These are phyloP conservation scores for Pseudeuparius sepicola DNA, from an alignment of 2,888 invertebrate genomes.

Conservation along the genomic window DNA sequence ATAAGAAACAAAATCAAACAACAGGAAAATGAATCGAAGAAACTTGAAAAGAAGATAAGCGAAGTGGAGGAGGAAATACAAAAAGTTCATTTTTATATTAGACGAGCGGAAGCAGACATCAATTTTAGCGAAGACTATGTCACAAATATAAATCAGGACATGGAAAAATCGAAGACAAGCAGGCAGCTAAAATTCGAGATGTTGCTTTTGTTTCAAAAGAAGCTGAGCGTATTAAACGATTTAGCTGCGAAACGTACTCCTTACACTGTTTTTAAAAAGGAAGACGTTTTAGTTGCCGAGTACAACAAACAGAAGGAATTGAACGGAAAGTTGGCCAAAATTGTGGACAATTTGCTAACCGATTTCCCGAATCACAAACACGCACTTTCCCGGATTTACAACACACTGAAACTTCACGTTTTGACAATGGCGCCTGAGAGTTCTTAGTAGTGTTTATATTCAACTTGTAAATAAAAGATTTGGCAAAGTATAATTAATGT, in stretches of 20 bases:
- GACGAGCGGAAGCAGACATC: conserved; percentile 12
- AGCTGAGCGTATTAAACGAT: conserved; percentile 49
- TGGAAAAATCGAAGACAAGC: conserved; percentile 36
- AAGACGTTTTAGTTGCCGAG: conserved; percentile 44
- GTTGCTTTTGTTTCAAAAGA: conserved; percentile 59
- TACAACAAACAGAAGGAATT: conserved; percentile 47
- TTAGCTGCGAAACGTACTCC: conserved; percentile 39
- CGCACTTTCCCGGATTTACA: conserved; percentile 39
- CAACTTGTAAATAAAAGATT: too few relatives aligned
- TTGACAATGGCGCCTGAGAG: conserved; percentile 12
- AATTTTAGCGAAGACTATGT: conserved; percentile 14
- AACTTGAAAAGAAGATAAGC: conserved; percentile 14
- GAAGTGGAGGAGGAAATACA: conserved; percentile 11
- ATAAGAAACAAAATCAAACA: conserved; percentile 48
- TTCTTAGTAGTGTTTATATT: too few relatives aligned
- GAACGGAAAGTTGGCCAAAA: conserved; percentile 47
- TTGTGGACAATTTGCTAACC: conserved; percentile 46
- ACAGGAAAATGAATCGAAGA: conserved; percentile 35
- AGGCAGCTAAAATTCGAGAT: conserved; percentile 44
- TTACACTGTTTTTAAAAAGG: conserved; percentile 32
- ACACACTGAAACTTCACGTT: conserved; percentile 40
- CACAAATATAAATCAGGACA: conserved; percentile 23
- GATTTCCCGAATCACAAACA: conserved; percentile 53
- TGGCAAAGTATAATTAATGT: too few relatives aligned
- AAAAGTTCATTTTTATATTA: conserved; percentile 12